Conservation (phyloP, 2,888 invertebrate genomes). For the Plusia festucae region DNA sequence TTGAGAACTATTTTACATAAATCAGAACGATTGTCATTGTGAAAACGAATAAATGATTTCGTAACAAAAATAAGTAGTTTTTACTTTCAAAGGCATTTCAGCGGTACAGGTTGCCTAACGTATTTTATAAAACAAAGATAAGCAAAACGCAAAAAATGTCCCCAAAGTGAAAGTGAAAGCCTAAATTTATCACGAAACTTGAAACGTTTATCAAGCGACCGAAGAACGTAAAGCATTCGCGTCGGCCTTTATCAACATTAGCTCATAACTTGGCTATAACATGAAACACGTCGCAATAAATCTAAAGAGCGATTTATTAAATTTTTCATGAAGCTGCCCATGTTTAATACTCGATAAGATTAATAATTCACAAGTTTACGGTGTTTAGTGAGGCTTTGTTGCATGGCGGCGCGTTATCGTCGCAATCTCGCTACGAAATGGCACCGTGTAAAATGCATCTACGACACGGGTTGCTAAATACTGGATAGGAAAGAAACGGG, state of each 20-base stretch:
- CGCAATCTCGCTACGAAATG: constrained; percentile 77
- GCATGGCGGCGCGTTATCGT: constrained; percentile 82
- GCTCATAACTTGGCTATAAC: constrained; percentile 49
- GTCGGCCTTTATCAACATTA: constrained; percentile 61
- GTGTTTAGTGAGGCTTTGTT: constrained; percentile 84
- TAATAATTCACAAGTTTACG: constrained; percentile 89
- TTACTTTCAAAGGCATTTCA: not conserved
- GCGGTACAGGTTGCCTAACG: not conserved
- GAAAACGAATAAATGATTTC: not conserved
- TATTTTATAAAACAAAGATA: constrained; percentile 22
- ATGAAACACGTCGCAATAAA: constrained; percentile 72
- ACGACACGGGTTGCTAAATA: constrained; percentile 28
- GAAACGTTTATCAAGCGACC: constrained; percentile 45
- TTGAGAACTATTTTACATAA: no score
- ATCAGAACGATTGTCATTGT: not conserved
- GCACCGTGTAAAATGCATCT: constrained; percentile 78
- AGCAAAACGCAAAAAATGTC: constrained; percentile 9
- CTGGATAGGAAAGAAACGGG: constrained; percentile 42
- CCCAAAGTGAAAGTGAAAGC: constrained; percentile 33
- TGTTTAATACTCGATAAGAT: constrained; percentile 85
- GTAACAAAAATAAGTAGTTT: not conserved
- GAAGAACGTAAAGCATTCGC: constrained; percentile 60
- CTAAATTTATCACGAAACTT: constrained; percentile 29
- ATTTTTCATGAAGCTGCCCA: constrained; percentile 83
- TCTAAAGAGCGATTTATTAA: constrained; percentile 83